Evolutionary conservation across 1,140 invertebrate species (phyloP).

Genomic region (Magallana gigas): DNA sequence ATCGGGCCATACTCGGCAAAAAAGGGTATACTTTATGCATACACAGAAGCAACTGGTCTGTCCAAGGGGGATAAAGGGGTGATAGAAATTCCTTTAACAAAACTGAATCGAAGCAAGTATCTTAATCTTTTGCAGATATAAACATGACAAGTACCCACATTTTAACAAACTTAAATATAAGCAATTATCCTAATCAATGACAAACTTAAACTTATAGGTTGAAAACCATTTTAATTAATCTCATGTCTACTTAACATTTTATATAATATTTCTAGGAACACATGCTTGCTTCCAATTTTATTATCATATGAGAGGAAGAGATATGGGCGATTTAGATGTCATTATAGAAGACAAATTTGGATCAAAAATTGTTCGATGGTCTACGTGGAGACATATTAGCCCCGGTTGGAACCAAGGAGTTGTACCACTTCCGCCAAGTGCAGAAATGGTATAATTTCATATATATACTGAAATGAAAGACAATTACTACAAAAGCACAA

Average conservation of each 20-base stretch:
- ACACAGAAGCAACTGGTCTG: slow-evolving; percentile 1
- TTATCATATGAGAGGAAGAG: not conserved
- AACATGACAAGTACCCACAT: too few species aligned
- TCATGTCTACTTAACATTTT: too few species aligned
- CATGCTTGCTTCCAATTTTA: not conserved
- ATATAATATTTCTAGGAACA: not conserved
- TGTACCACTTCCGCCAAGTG: not conserved
- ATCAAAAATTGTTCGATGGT: not conserved
- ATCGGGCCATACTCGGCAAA: slow-evolving; percentile 22
- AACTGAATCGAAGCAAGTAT: not conserved
- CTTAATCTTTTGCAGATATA: not conserved
- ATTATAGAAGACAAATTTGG: not conserved
- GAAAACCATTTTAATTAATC: too few species aligned
- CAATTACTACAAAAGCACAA: too few species aligned
- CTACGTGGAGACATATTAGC: not conserved
- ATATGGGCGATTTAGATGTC: not conserved
- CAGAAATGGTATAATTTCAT: not conserved
- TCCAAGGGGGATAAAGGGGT: slow-evolving; percentile 3
- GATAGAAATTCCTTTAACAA: not conserved
- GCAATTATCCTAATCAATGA: too few species aligned
- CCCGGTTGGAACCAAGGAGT: not conserved
- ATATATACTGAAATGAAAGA: too few species aligned
- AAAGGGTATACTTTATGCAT: not conserved
- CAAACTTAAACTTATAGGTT: too few species aligned
- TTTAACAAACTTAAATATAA: too few species aligned